These are phyloP conservation scores for Halocynthia aurantium DNA, from an alignment of 23 tunicate species.

Conservation along the genomic window DNA sequence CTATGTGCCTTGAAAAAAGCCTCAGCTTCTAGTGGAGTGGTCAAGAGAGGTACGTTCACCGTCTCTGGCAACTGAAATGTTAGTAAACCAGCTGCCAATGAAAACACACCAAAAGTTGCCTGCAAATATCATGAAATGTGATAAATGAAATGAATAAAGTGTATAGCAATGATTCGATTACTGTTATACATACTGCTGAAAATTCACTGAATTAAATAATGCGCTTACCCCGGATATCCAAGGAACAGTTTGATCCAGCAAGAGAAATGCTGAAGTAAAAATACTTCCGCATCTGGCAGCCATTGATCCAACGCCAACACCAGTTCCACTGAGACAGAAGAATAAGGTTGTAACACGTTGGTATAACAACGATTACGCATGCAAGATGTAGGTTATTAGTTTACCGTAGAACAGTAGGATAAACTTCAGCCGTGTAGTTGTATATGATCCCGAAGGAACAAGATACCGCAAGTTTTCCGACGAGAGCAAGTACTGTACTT, in stretches of 20 bases:
- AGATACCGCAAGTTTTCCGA: conserved; percentile 80
- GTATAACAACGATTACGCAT: not conserved
- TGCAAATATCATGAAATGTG: too few relatives aligned
- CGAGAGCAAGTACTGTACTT: conserved; percentile 62
- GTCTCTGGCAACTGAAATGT: too few relatives aligned
- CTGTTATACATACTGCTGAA: too few relatives aligned
- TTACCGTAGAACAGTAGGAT: conserved; percentile 80
- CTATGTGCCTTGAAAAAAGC: too few relatives aligned
- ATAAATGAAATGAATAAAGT: too few relatives aligned
- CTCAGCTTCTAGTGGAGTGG: too few relatives aligned
- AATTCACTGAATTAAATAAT: not conserved
- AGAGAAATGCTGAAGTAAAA: conserved; percentile 60
- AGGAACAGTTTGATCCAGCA: conserved; percentile 59
- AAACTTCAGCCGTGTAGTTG: conserved; percentile 86
- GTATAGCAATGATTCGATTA: too few relatives aligned
- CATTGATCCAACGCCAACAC: conserved; percentile 82
- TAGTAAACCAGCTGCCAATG: too few relatives aligned
- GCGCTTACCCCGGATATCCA: conserved; percentile 77
- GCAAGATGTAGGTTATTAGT: not conserved
- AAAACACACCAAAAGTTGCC: too few relatives aligned
- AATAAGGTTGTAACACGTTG: not conserved
- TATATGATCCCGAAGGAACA: conserved; percentile 70
- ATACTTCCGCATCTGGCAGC: conserved; percentile 78
- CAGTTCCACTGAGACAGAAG: conserved; percentile 45
- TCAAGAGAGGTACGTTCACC: too few relatives aligned